Base-by-base conservation (phyloP, 2,888 invertebrate species). In the Cryptocheilus praepositus region DNA sequence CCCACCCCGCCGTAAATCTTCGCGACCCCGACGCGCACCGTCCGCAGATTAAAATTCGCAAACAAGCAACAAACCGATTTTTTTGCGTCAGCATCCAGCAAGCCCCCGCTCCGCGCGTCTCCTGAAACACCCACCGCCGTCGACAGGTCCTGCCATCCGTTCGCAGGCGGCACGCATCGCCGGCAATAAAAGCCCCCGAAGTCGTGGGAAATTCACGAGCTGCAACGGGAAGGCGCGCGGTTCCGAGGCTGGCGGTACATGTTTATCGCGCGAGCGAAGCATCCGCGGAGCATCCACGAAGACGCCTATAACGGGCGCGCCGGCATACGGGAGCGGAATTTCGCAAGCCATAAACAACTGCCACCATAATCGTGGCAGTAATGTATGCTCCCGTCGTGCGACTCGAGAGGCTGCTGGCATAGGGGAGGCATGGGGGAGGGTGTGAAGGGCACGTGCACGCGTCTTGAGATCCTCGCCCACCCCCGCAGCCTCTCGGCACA, bases 301-400 rank as follows among this genome's bases (percentile, higher is more conserved):
- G 43, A 36, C 36, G 36, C 36, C 36, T 36, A 36, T 36, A 36
- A 36, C 36, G 36, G 36, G 2, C 36, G 36, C 36, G 36, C 36
- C 8, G 13, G 36, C 36, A 36, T 36, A 36, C 36, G 36, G 11
- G 36, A 36, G 13, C 36, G 62, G 63, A 64, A 72, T 77, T 77
- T 70, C 63, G 43, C 71, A 43, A 70, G 61, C 68, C 46, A 72
- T 74, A 77, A 77, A 77, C 72, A 72, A 74, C 65, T 62, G 63
- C 64, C 60, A 61, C 25, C 65, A 63, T 72, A 72, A 77, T 74
- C 66, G 70, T 59, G 67, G 66, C 62, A 61, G 61, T 71, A 71
- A 71, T 72, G 36, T 67, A 71, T 60, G 61, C 63, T 44, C 21
- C 51, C 59, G 65, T 61, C 65, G 70, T 61, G 36, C 36, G 36